Conservation (phyloP, 2,113 vertebrate species). For the Mus pahari region DNA sequence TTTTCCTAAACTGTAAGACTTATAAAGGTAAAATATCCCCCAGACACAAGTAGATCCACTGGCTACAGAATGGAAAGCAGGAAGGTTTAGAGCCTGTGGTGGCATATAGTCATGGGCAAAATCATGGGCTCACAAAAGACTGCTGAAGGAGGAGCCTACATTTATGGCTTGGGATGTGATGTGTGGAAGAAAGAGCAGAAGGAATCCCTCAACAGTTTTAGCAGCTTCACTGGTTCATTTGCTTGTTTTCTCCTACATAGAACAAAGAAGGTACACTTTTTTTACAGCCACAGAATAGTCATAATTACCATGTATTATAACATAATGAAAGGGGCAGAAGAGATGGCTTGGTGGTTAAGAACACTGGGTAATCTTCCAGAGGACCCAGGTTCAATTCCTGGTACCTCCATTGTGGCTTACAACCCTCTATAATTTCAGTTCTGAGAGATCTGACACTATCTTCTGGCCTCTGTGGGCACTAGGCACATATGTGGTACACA, state of each 20-base stretch:
- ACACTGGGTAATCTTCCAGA: neutral
- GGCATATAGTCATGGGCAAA: neutral
- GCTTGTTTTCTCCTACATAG: neutral
- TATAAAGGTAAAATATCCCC: neutral
- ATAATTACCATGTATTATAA: neutral
- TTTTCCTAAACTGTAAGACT: neutral
- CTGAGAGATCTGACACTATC: neutral
- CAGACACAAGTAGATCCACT: neutral
- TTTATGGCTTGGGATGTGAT: neutral
- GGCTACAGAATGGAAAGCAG: neutral
- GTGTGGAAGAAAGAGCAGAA: neutral
- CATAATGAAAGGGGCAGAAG: neutral
- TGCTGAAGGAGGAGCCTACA: neutral
- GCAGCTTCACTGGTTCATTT: neutral
- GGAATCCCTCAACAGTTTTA: neutral
- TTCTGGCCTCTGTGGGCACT: neutral
- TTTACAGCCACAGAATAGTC: neutral
- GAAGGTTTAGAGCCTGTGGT: neutral
- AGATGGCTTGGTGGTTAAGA: neutral
- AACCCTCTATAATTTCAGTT: neutral
- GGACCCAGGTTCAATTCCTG: neutral
- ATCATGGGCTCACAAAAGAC: too few species aligned
- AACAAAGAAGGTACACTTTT: neutral
- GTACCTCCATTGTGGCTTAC: neutral
- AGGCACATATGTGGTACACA: neutral